Evolutionary conservation across 2,888 invertebrate genomes (phyloP).

Genomic region (Linnaemya tessellans): DNA sequence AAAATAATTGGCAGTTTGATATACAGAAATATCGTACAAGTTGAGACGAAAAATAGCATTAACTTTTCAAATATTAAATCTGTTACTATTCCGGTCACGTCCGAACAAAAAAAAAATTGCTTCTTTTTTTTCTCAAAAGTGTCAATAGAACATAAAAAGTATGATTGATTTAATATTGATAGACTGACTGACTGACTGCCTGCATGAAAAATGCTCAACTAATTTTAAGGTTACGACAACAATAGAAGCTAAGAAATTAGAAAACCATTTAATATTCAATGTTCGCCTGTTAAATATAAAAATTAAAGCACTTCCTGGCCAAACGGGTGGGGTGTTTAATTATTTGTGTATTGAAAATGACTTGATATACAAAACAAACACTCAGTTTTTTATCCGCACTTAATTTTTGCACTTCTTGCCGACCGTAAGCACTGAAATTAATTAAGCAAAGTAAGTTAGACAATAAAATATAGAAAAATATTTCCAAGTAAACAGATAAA

Average conservation of each 20-base stretch:
- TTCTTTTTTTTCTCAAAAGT: background rate
- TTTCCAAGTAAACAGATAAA: slow-evolving; percentile 20
- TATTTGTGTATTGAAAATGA: slow-evolving; percentile 5
- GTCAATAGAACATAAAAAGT: slow-evolving; percentile 21
- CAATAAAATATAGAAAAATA: slow-evolving; percentile 19
- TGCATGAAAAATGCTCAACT: background rate
- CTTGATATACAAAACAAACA: slow-evolving; percentile 26
- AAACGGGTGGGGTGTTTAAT: background rate
- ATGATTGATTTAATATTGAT: slow-evolving; percentile 36
- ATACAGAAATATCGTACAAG: slow-evolving; percentile 27
- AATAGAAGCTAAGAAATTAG: background rate
- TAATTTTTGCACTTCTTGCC: slow-evolving; percentile 10
- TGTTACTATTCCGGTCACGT: slow-evolving; percentile 34
- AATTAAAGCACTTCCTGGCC: background rate
- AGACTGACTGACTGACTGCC: background rate
- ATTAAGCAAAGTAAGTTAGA: slow-evolving; percentile 60
- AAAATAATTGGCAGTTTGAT: slow-evolving; percentile 54
- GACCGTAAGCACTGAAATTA: slow-evolving; percentile 58
- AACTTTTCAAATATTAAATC: background rate
- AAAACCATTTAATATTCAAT: background rate
- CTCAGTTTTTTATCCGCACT: background rate
- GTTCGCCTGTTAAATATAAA: background rate
- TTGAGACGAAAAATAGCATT: slow-evolving; percentile 4
- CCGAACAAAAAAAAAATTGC: slow-evolving; percentile 17
- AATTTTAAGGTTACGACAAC: background rate